Conservation (phyloP, 2,888 invertebrate genomes). For the Camponotus fellah region DNA sequence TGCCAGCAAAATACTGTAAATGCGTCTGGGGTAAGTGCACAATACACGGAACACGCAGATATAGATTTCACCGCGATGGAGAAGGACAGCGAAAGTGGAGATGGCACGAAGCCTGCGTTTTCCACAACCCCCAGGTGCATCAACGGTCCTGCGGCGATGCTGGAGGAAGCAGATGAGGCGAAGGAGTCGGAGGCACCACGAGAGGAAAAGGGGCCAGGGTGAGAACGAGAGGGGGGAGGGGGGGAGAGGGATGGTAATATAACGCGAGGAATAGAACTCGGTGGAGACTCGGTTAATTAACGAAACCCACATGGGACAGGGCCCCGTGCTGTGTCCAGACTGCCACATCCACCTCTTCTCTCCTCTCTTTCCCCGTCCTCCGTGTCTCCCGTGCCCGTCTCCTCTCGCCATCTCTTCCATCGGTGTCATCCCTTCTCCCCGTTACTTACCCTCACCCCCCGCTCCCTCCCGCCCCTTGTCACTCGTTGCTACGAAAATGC, state of each 20-base stretch:
- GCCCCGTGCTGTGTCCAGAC: conserved; percentile 71
- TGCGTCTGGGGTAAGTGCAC: conserved; percentile 59
- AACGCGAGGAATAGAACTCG: conserved; percentile 76
- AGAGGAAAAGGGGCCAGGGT: conserved; percentile 4
- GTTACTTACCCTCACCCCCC: conserved; percentile 40
- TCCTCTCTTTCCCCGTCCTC: conserved; percentile 32
- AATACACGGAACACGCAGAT: conserved; percentile 18
- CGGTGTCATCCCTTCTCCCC: conserved; percentile 63
- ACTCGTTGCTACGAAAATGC: conserved; percentile 54
- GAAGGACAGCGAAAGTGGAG: conserved; percentile 21
- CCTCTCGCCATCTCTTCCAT: conserved; percentile 63
- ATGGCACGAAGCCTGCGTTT: conserved; percentile 31
- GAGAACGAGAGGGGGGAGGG: background rate
- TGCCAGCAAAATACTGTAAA: conserved; percentile 56
- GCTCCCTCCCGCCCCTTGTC: background rate
- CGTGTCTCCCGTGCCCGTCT: conserved; percentile 12
- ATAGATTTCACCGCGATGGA: conserved; percentile 15
- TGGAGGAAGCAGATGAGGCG: conserved; percentile 51
- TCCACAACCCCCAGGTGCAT: conserved; percentile 71
- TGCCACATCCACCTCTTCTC: conserved; percentile 50
- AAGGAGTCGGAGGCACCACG: conserved; percentile 12
- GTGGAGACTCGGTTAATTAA: conserved; percentile 83
- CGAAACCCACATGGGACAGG: conserved; percentile 83
- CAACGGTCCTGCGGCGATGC: conserved; percentile 59
- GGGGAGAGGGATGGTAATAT: conserved; percentile 62